Conservation (phyloP, 1,140 invertebrate species). For the Pseudomyrmex cubaensis region DNA sequence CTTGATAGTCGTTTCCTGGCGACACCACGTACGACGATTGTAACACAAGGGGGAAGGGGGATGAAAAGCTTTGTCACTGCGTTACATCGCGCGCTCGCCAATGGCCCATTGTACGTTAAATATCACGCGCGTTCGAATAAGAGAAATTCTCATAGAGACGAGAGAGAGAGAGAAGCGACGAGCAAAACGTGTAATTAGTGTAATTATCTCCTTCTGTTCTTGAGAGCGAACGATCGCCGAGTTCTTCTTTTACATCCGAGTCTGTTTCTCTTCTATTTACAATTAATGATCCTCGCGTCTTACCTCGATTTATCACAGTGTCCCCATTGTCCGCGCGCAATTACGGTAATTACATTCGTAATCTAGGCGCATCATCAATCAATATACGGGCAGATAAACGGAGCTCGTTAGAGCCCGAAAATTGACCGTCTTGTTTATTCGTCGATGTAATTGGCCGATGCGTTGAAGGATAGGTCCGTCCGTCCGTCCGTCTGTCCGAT, state of each 20-base stretch:
- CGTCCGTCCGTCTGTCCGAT: background rate
- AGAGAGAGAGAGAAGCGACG: too few species aligned
- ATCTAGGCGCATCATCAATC: constrained; percentile 49
- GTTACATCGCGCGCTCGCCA: background rate
- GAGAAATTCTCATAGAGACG: background rate
- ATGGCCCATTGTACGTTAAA: background rate
- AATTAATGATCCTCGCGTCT: constrained; percentile 27
- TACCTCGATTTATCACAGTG: constrained; percentile 33
- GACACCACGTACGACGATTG: constrained; percentile 3
- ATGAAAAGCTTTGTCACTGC: constrained; percentile 12
- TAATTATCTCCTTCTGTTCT: background rate
- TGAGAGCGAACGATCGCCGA: background rate
- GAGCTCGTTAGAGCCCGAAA: constrained; percentile 49
- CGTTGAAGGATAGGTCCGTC: constrained; percentile 11
- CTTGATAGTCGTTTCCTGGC: constrained; percentile 45
- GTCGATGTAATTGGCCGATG: constrained; percentile 40
- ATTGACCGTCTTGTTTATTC: constrained; percentile 57
- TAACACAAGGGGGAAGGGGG: background rate
- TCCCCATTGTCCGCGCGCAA: constrained; percentile 39
- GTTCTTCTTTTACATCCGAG: background rate
- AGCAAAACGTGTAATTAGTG: background rate
- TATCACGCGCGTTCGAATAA: background rate
- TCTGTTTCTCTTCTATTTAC: constrained; percentile 7
- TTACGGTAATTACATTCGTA: constrained; percentile 53
- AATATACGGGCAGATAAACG: constrained; percentile 47